These are phyloP conservation scores for Phaenicophaeus curvirostris DNA, from an alignment of 2,797 vertebrate genomes.

Conservation along the genomic window DNA sequence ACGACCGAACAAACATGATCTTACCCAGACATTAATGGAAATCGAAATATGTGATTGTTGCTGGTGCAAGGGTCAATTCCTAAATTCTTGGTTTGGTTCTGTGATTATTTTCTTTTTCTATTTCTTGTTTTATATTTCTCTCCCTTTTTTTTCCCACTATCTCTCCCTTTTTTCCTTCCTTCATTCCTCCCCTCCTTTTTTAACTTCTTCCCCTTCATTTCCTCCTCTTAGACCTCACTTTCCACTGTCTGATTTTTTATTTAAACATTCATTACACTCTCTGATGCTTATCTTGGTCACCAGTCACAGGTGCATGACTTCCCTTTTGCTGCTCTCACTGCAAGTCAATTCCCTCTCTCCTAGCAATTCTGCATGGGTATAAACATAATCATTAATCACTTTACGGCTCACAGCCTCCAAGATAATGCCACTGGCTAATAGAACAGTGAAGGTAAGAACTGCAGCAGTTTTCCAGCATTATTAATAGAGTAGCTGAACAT, in stretches of 20 bases:
- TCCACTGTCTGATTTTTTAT: not conserved
- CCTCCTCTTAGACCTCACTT: not conserved
- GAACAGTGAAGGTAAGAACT: not conserved
- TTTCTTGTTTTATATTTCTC: not conserved
- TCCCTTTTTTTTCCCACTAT: not conserved
- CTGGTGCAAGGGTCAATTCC: not conserved
- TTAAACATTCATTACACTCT: not conserved
- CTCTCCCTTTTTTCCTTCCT: not conserved
- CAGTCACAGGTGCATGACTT: not conserved
- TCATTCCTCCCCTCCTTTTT: not conserved
- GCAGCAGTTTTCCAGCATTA: not conserved
- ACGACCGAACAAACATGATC: not conserved
- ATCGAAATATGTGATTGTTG: not conserved
- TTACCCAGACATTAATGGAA: not conserved
- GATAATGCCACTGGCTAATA: not conserved
- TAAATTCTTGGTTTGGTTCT: not conserved
- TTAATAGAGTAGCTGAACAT: not conserved
- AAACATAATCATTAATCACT: slow-evolving; percentile 33
- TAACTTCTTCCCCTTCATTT: not conserved
- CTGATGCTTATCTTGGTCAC: not conserved
- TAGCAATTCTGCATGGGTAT: slow-evolving; percentile 10
- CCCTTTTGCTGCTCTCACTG: not conserved
- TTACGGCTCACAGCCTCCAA: not conserved
- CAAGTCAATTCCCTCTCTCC: not conserved
- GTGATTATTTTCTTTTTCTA: not conserved